Evolutionary conservation across 2,797 vertebrate species (phyloP).

Genomic region (Danio jaintianensis): DNA sequence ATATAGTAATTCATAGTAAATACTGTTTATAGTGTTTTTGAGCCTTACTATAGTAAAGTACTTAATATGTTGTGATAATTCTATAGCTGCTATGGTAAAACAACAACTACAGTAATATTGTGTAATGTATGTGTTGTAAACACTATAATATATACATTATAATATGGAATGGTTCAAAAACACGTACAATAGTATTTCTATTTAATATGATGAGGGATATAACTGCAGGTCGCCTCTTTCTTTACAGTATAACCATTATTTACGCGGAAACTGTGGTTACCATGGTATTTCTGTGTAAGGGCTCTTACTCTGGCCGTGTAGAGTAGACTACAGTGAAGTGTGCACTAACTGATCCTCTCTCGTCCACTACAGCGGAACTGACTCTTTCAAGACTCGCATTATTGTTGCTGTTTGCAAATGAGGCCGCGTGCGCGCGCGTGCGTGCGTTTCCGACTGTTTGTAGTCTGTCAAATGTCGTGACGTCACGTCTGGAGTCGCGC

Average conservation of each 20-base stretch:
- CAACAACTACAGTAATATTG: no score
- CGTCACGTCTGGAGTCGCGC: conserved; percentile 53
- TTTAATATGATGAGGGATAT: no score
- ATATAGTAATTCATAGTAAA: no score
- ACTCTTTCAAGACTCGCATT: not conserved
- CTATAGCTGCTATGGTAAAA: no score
- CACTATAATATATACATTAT: no score
- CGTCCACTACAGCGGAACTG: not conserved
- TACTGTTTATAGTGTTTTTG: no score
- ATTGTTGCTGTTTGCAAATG: not conserved
- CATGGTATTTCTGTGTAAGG: not conserved
- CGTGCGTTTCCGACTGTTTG: conserved; percentile 24
- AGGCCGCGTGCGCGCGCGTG: conserved; percentile 2
- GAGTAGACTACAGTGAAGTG: not conserved
- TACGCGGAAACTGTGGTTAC: not conserved
- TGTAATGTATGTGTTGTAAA: no score
- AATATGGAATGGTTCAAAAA: no score
- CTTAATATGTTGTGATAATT: no score
- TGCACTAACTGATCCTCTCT: not conserved
- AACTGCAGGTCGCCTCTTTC: no score
- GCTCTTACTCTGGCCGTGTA: not conserved
- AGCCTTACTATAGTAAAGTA: no score
- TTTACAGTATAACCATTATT: not conserved
- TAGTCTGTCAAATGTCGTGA: conserved; percentile 50
- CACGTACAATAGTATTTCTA: no score